Conservation (phyloP, 2,888 invertebrate genomes). For the Xestobium rufovillosum region DNA sequence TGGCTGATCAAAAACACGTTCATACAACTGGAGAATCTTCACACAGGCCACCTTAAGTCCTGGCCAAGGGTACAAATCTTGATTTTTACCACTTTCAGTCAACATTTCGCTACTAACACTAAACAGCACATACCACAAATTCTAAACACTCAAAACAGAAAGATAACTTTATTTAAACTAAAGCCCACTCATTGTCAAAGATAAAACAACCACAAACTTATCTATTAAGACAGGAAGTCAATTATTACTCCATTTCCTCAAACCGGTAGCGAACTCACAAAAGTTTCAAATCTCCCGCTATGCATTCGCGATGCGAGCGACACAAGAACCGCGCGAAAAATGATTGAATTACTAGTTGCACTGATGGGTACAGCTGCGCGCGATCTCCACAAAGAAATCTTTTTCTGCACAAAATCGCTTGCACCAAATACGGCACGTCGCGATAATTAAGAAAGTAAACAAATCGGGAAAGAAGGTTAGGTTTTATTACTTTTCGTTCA, state of each 20-base stretch:
- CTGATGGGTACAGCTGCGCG: too few relatives aligned
- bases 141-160: too few relatives aligned
- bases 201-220: not conserved
- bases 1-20: slow-evolving; percentile 72
- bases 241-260: not conserved
- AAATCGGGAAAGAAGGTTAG: too few relatives aligned
- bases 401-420: too few relatives aligned
- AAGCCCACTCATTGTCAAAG: not conserved
- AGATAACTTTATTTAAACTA: too few relatives aligned
- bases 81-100: slow-evolving; percentile 28
- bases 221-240: not conserved
- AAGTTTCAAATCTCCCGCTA: slow-evolving; percentile 33
- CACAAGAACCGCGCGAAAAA: slow-evolving; percentile 26
- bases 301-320: slow-evolving; percentile 28
- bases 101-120: slow-evolving; percentile 26
- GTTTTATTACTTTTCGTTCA: too few relatives aligned
- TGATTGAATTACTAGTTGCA: slow-evolving; percentile 25
- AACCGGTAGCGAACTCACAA: not conserved
- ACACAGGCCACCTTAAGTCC: slow-evolving; percentile 77
- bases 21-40: slow-evolving; percentile 75
- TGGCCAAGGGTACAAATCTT: slow-evolving; percentile 57
- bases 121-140: too few relatives aligned
- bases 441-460: too few relatives aligned
- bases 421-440: too few relatives aligned
- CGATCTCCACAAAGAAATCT: too few relatives aligned